These are phyloP conservation scores for Anabas testudineus DNA, from an alignment of 2,797 vertebrate genomes.

Conservation along the genomic window DNA sequence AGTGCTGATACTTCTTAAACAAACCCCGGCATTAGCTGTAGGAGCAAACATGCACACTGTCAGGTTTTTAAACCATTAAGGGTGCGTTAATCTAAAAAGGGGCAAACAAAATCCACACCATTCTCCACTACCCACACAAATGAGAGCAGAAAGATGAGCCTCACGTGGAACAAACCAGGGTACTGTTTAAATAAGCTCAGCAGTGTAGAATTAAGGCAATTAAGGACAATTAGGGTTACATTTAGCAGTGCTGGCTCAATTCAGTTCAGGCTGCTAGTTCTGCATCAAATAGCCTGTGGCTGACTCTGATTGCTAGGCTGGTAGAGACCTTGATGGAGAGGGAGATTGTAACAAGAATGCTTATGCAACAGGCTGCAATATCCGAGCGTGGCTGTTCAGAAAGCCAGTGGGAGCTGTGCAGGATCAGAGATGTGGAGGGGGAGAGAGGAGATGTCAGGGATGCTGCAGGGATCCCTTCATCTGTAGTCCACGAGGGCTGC, in stretches of 20 bases:
- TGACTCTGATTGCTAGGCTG: slow-evolving; percentile 68
- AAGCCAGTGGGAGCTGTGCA: slow-evolving; percentile 58
- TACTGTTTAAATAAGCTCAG: slow-evolving; percentile 75
- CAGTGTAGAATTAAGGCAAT: slow-evolving; percentile 79
- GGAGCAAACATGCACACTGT: neutral
- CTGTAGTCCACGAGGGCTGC: slow-evolving; percentile 27
- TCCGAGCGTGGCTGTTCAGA: slow-evolving; percentile 50
- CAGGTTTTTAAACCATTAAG: slow-evolving; percentile 2
- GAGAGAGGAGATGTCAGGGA: slow-evolving; percentile 28
- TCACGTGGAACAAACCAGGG: slow-evolving; percentile 57
- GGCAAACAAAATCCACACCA: slow-evolving; percentile 24
- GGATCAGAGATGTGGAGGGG: slow-evolving; percentile 52
- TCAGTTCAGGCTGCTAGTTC: slow-evolving; percentile 61
- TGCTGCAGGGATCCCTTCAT: slow-evolving; percentile 56
- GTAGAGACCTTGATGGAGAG: slow-evolving; percentile 58
- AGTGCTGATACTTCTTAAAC: neutral
- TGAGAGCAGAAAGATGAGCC: slow-evolving; percentile 61
- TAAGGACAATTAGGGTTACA: slow-evolving; percentile 79
- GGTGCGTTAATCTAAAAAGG: slow-evolving; percentile 25
- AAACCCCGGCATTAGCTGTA: slow-evolving; percentile 6
- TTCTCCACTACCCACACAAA: slow-evolving; percentile 26
- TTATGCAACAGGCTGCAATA: slow-evolving; percentile 83
- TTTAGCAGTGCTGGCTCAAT: slow-evolving; percentile 71
- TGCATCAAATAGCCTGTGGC: slow-evolving; percentile 75
- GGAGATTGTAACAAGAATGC: slow-evolving; percentile 58